Conservation (phyloP, 1,140 invertebrate species). For the Cydia fagiglandana region DNA sequence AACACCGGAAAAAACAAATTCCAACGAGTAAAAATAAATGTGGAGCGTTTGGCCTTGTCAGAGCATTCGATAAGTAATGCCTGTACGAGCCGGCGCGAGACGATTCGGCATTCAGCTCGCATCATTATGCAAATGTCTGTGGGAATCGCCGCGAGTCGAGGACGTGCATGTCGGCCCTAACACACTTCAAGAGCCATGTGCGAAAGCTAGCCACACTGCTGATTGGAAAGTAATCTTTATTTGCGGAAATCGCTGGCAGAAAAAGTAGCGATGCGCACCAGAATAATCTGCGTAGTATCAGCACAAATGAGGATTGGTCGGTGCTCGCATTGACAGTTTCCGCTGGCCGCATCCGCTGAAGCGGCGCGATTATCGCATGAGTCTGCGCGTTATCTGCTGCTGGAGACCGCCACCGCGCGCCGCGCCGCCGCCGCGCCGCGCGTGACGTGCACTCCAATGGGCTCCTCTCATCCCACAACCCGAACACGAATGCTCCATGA, state of each 20-base stretch:
- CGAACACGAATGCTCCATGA: conserved; percentile 4
- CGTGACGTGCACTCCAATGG: conserved; percentile 11
- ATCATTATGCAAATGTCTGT: conserved; percentile 21
- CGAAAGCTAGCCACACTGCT: neutral
- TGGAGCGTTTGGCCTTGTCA: conserved; percentile 19
- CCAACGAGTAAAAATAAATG: conserved; percentile 14
- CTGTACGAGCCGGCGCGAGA: neutral
- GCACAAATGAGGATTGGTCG: neutral
- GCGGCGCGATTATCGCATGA: neutral
- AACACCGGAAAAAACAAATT: conserved; percentile 10
- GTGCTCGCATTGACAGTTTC: conserved; percentile 8
- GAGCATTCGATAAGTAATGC: conserved; percentile 10
- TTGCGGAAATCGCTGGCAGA: neutral
- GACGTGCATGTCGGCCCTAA: neutral
- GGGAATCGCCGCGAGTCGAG: neutral
- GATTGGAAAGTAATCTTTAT: conserved; percentile 5
- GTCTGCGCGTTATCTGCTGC: conserved; percentile 7
- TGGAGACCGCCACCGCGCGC: neutral
- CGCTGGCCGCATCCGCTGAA: conserved; percentile 1
- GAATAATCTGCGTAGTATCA: neutral
- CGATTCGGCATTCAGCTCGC: conserved; percentile 11
- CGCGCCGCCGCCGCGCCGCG: conserved; percentile 16
- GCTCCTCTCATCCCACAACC: neutral
- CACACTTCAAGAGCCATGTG: conserved; percentile 2
- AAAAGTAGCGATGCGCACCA: neutral